Evolutionary conservation across 30 jellyfish, hydroid and myxozoan species (phyloP), one percentile per base, ranked within the genome.

Genomic region (Hydractinia echinata): DNA sequence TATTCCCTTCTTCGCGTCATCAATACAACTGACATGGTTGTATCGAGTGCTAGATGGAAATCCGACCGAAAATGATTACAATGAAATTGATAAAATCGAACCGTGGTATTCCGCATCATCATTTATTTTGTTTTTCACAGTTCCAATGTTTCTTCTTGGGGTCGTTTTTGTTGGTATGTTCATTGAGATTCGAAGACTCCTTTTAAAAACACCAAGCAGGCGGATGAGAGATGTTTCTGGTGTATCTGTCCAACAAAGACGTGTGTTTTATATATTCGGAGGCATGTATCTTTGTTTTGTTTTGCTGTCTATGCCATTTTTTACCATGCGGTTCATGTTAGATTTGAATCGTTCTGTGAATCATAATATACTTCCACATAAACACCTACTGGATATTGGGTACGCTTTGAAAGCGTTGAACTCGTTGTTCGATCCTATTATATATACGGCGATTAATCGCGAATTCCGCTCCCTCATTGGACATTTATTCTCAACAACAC

Each of bases 121-220:
- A 10, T 74, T 74, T 55, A 11, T 58, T 4, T 4, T 74, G 6
- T 74, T 74, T 74, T 58, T 74, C 14, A 48, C 66, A 48, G 54
- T 55, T 11, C 83, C 83, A 52, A 74, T 74, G 83, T 7, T 74
- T n/a, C 54, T 74, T 50, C 68, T 74, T 10, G 83, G 68, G 69
- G 62, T 50, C 7, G 4, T 48, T 0, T 74, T 74, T 50, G 67
- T 53, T 52, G 58, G 70, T 6, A 74, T 74, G 83, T 74, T 74
- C 54, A 48, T 54, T 68, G 83, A 74, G 54, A 74, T 74, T 4
- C 83, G 83, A 18, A 74, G 39, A 10, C 61, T 74, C 4, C 20
- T 74, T 20, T 10, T 74, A 49, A 74, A 74, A 58, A 74, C 83
- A 20, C 83, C 83, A 5, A 58, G 70, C 66, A 48, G 61, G 20